Conservation (phyloP, 2,888 invertebrate species). For the Pachliopta kotzebuea region DNA sequence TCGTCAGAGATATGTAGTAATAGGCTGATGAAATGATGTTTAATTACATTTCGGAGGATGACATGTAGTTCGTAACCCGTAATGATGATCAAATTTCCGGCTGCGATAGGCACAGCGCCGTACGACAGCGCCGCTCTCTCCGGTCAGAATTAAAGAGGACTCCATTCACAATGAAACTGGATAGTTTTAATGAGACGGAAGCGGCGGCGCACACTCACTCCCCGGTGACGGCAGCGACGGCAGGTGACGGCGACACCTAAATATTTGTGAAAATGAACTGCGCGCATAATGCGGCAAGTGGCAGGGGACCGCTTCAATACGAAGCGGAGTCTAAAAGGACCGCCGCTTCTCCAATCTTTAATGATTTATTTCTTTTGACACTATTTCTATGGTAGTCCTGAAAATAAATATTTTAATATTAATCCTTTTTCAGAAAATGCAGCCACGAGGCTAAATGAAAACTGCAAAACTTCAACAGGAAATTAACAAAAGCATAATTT, state of each 20-base stretch:
- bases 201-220: not conserved
- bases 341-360: constrained; percentile 11
- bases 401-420: too few relatives aligned
- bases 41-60: too few relatives aligned
- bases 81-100: too few relatives aligned
- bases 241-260: not conserved
- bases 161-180: not conserved
- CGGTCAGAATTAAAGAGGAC: not conserved
- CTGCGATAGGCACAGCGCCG: too few relatives aligned
- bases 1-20: too few relatives aligned
- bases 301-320: not conserved
- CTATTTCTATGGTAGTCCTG: too few relatives aligned
- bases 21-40: too few relatives aligned
- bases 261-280: constrained; percentile 3
- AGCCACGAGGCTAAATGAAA: too few relatives aligned
- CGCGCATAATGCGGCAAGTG: not conserved
- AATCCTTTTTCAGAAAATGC: too few relatives aligned
- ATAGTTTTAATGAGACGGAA: not conserved
- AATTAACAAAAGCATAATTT: too few relatives aligned
- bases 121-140: not conserved
- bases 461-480: too few relatives aligned
- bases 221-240: not conserved
- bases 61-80: too few relatives aligned
- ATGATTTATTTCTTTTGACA: constrained; percentile 6
- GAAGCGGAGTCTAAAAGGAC: not conserved